Base-by-base conservation (phyloP, 2,797 vertebrate species). In the Macropodus opercularis region DNA sequence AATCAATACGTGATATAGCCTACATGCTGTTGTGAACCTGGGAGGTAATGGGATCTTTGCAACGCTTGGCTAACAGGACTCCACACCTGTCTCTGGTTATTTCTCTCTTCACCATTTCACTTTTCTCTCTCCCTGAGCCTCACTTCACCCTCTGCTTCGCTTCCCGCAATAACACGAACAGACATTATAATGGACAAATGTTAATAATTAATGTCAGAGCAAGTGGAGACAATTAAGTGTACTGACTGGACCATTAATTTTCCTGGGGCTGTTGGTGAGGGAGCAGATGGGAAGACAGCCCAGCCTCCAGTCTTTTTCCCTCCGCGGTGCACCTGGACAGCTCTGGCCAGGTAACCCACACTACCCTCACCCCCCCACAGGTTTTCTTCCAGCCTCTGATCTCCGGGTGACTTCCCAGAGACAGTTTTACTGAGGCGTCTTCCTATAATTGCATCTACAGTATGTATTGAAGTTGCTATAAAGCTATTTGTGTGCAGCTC, bases 171-270 rank as follows among this genome's bases (percentile, higher is more conserved):
- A 90, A 87, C 85, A 72, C 1, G 9, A 76, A 79, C 21, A 43
- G 84, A 81, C 15, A 65, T 75, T 77, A 76, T 60, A 53, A 81
- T 56, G 22, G 87, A 87, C 83, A 87, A 86, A 86, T 89, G 78
- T 91, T 91, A 93, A 93, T 93, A 93, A 94, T 93, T 92, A 92
- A 93, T 91, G 86, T 86, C 86, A 84, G 77, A 89, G 87, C 83
- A 92, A 93, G 93, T 90, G 90, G 86, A 92, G 84, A 91, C 91
- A 93, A 94, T 94, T 94, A 94, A 88, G 85, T 75, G 66, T 48
- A 87, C 78, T 77, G 91, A 88, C 84, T 90, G 84, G 79, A 81
- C 85, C 90, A 92, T 93, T 93, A 71, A 92, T 94, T 91, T 91
- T 89, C 87, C 76, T 58, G 53, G 64, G 80, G 79, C 57, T 49